Evolutionary conservation across 2,113 vertebrate species (phyloP), one percentile per base, ranked within the genome.

Genomic region (Andinoacara biseriatus): DNA sequence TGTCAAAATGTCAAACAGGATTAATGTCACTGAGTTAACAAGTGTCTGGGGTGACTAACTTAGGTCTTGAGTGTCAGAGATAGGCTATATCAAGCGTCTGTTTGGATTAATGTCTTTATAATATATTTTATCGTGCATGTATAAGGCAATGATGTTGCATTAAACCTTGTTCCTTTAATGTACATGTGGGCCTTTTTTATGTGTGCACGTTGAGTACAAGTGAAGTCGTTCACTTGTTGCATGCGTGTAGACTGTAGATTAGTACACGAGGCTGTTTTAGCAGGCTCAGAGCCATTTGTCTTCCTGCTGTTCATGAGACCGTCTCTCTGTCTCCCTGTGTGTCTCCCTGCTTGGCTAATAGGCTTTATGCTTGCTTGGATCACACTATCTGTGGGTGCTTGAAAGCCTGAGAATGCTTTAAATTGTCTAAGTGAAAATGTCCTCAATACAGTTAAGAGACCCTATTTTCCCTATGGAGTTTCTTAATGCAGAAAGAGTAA

Each of bases 401-500:
- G 77, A 89, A 87, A 89, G 78, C 72, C 76, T 78, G 69, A 80
- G 82, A 91, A 89, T 83, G 62, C 83, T 83, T 81, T 84, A 83
- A 86, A 86, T 89, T 87, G 72, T 86, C 60, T 57, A 75, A 91
- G 88, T 93, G 80, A 91, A 89, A 87, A 83, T 82, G 87, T 84
- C 61, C 78, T 84, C 69, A 59, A 31, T 69, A 56, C 67, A 67
- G 79, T 85, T 87, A 83, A 57, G 57, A 75, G 78, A 72, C 33
- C 7, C 33, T 49, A 56, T 80, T 79, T 72, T 79, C 81, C 57
- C 58, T 5, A 8, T 61, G 78, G 60, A 65, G 40, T 58, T 80
- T 40, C 76, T 90, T 76, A 74, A 63, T 82, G 76, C 61, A 35
- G 67, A 29, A 69, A 49, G 49, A 82, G 46, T 72, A 78, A 78